Base-by-base conservation (phyloP, 2,113 vertebrate species). In the Tichodroma muraria region DNA sequence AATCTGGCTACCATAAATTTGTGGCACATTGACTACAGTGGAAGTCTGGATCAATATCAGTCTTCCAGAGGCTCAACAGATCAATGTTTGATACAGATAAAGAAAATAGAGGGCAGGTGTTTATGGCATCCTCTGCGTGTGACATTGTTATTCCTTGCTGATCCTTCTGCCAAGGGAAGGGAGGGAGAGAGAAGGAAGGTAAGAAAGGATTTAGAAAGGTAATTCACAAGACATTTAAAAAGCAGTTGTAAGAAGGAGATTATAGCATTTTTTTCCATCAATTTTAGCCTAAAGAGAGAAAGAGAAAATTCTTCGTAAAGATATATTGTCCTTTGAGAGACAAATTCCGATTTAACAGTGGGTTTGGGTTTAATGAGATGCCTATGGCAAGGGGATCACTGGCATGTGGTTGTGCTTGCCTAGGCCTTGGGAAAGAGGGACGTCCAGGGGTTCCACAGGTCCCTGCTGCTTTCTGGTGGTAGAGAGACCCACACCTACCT, bases 21-120 rank as follows among this genome's bases (percentile, higher is more conserved):
- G 88, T 44, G 61, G 50, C 6, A 2, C 73, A 93, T 95, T 85
- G 92, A 84, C 85, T 14, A 24, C 14, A 3, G 70, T 88, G 68
- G 92, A 69, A 76, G 75, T 65, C 24, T 30, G 72, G 89, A 75
- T 96, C 83, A 22, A 70, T 96, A 73, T n/a, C 54, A 15, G 64
- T 75, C 84, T 92, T 86, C 80, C 61, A 70, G 79, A 84, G 37
- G 70, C 57, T 96, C 89, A 80, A 75, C 78, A 92, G 83, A 86
- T 97, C 80, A n/a, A 85, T 92, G 49, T 85, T 80, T 90, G 89
- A 80, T 93, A 83, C 42, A 61, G 75, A 78, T 79, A 80, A 88
- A 88, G 80, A 69, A 94, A 93, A 89, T 8, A 73, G 63, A 92
- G 44, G 35, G 44, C 31, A 59, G 81, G 56, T 85, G 63, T 93